Evolutionary conservation across 2,797 vertebrate species (phyloP).

Genomic region (Pelodytes ibericus): DNA sequence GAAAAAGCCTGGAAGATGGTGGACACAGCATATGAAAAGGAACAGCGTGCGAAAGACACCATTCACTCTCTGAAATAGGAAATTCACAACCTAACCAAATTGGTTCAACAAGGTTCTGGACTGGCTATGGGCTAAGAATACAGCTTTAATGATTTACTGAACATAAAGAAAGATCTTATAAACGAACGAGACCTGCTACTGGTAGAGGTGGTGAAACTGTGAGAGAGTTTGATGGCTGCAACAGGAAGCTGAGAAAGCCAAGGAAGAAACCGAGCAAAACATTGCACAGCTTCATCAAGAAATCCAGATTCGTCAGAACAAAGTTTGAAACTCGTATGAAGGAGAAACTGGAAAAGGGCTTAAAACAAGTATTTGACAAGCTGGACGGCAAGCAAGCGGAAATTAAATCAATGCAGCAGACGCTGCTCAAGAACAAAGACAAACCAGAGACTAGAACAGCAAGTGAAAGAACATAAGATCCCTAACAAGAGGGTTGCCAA

Average conservation of each 20-base stretch:
- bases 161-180: conserved; percentile 81
- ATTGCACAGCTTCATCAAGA: conserved; percentile 81
- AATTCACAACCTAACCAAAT: conserved; percentile 73
- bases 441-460: conserved; percentile 79
- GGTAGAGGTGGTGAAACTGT: conserved; percentile 78
- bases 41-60: conserved; percentile 78
- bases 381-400: too few species aligned
- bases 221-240: conserved; percentile 74
- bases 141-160: conserved; percentile 80
- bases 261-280: conserved; percentile 70
- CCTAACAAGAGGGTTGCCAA: conserved; percentile 81
- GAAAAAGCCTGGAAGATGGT: conserved; percentile 96
- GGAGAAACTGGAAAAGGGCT: conserved; percentile 88
- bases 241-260: conserved; percentile 76
- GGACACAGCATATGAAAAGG: conserved; percentile 82
- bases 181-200: conserved; percentile 83
- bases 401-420: too few species aligned
- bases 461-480: conserved; percentile 85
- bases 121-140: conserved; percentile 71
- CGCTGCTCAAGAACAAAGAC: conserved; percentile 77
- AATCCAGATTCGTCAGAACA: conserved; percentile 82
- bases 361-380: conserved; percentile 80
- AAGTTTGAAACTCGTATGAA: conserved; percentile 79
- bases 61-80: conserved; percentile 83
- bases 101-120: conserved; percentile 73